Conservation (phyloP, 2,113 vertebrate species). For the Rostratula benghalensis region DNA sequence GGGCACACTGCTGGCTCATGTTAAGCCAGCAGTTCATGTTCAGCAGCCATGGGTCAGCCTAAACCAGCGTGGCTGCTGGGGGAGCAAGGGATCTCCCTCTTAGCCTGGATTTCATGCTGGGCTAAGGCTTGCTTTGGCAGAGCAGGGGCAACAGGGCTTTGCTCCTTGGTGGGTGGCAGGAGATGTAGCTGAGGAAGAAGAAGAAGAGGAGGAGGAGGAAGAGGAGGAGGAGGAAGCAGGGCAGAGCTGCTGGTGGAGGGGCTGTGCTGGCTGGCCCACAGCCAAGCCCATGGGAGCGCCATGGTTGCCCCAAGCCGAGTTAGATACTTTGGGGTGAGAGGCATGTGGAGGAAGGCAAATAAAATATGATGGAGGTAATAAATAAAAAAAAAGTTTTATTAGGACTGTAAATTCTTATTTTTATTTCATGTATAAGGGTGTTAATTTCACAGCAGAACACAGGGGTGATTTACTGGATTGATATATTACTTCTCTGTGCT, state of each 20-base stretch:
- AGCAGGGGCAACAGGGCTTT: neutral
- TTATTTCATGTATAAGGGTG: conserved; percentile 64
- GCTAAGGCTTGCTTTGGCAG: neutral
- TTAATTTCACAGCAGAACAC: conserved; percentile 66
- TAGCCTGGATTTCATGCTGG: neutral
- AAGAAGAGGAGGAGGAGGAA: neutral
- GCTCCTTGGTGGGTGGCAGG: neutral
- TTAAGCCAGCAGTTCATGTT: neutral
- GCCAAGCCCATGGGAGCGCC: neutral
- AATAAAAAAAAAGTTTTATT: conserved; percentile 55
- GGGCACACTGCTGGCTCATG: too few species aligned
- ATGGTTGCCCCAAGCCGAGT: accelerated
- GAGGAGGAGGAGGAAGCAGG: neutral
- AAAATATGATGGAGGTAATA: conserved; percentile 68
- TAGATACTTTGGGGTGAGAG: neutral
- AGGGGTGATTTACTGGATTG: conserved; percentile 52
- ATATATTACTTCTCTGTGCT: conserved; percentile 68
- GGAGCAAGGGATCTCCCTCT: neutral
- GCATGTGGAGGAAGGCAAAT: conserved; percentile 44
- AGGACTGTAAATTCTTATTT: conserved; percentile 64
- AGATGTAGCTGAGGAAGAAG: neutral
- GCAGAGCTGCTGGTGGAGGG: neutral
- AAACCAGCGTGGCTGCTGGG: neutral
- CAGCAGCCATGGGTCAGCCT: neutral
- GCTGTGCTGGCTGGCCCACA: neutral